Conservation (phyloP, 2,797 vertebrate species). For the Philypnodon macrostomus region DNA sequence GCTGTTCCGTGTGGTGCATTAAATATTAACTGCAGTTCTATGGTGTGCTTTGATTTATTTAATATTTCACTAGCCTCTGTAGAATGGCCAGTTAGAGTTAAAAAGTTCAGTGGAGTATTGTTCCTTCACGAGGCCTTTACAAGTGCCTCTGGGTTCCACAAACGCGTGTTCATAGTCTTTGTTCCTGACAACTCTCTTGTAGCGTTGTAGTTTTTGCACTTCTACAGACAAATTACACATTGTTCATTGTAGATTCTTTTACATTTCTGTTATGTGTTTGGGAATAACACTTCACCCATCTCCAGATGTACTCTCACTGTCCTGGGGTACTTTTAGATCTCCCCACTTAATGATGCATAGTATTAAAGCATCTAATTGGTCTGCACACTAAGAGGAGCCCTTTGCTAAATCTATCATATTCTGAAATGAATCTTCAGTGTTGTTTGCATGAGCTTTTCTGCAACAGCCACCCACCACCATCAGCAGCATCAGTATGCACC, state of each 20-base stretch:
- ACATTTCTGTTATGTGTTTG: too few species aligned
- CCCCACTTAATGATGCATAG: not conserved
- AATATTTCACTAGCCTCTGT: slow-evolving; percentile 34
- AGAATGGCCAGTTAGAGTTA: slow-evolving; percentile 32
- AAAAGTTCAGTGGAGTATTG: slow-evolving; percentile 49
- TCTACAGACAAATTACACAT: too few species aligned
- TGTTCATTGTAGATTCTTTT: too few species aligned
- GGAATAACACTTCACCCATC: too few species aligned
- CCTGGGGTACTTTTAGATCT: not conserved
- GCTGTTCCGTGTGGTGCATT: slow-evolving; percentile 43
- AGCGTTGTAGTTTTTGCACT: not conserved
- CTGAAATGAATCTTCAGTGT: slow-evolving; percentile 24
- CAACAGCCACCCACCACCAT: slow-evolving; percentile 12
- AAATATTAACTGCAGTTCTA: slow-evolving; percentile 55
- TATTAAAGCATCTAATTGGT: slow-evolving; percentile 6
- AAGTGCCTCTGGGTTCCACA: slow-evolving; percentile 44
- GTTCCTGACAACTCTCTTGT: slow-evolving; percentile 28
- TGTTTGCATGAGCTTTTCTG: slow-evolving; percentile 22
- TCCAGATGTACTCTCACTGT: too few species aligned
- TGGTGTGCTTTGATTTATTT: slow-evolving; percentile 56
- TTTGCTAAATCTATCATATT: slow-evolving; percentile 3
- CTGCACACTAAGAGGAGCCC: not conserved
- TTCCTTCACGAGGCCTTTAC: slow-evolving; percentile 28
- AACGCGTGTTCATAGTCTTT: slow-evolving; percentile 25
- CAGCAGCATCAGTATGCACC: slow-evolving; percentile 48